phyloP scores from a whole-genome alignment of 23 tunicate genomes.

The Ascidia mentula region DNA sequence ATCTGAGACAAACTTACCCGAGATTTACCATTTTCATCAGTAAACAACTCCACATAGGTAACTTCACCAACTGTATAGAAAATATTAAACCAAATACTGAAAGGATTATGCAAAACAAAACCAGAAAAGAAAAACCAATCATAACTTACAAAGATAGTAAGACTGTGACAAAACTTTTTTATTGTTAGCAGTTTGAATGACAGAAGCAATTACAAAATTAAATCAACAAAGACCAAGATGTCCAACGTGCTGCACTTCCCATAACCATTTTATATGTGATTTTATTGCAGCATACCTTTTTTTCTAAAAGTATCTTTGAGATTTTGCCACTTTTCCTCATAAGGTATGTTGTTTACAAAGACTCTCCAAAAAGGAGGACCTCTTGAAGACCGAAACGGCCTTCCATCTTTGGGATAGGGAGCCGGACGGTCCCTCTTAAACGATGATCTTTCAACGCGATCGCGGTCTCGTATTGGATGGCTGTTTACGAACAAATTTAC shows the following conservation, averaged over 20 bases:
- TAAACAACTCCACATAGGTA: slow-evolving; percentile 92
- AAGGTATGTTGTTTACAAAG: slow-evolving; percentile 85
- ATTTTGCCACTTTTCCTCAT: slow-evolving; percentile 91
- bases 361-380: slow-evolving; percentile 76
- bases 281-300: slow-evolving; percentile 45
- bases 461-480: neutral
- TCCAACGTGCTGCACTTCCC: too few relatives aligned
- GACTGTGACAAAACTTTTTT: slow-evolving; percentile 10
- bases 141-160: too few relatives aligned
- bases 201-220: neutral
- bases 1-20: slow-evolving; percentile 76
- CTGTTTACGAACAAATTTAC: neutral
- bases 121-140: too few relatives aligned
- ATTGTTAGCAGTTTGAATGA: neutral
- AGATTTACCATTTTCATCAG: slow-evolving; percentile 76
- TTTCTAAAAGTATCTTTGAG: slow-evolving; percentile 78
- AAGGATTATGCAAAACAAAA: neutral
- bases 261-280: too few relatives aligned
- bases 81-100: neutral
- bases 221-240: neutral
- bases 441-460: slow-evolving; percentile 43
- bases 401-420: slow-evolving; percentile 59
- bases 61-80: slow-evolving; percentile 76
- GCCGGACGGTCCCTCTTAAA: slow-evolving; percentile 61
- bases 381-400: slow-evolving; percentile 31